A percentile compares a stretch with the other conserved stretches of the same genome.
phyloP scores from a whole-genome alignment of 2,888 invertebrate species.

The Drosophila setosimentum region DNA sequence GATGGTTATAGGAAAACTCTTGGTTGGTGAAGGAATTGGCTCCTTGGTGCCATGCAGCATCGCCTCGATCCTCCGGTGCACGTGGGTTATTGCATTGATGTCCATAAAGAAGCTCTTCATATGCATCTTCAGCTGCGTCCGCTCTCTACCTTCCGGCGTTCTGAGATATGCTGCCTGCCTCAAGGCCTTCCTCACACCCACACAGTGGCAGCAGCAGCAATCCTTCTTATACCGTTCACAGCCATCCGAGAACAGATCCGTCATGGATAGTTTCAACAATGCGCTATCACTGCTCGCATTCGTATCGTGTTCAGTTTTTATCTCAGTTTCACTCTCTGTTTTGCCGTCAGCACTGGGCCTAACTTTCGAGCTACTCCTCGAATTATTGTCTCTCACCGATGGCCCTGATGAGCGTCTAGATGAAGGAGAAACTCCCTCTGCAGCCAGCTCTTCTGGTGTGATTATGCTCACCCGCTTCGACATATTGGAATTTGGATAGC shows the following conservation, averaged over 20 bases:
- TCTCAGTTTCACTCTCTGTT: not conserved
- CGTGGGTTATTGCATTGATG: slow-evolving; percentile 46
- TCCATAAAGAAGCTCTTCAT: slow-evolving; percentile 68
- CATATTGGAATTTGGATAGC: slow-evolving; percentile 40
- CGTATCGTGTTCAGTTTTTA: not conserved
- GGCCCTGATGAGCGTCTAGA: not conserved
- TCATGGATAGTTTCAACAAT: slow-evolving; percentile 3
- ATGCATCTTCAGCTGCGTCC: slow-evolving; percentile 46
- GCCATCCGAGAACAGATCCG: slow-evolving; percentile 37
- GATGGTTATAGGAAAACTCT: slow-evolving; percentile 54
- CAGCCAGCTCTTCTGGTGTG: slow-evolving; percentile 29
- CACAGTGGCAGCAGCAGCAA: slow-evolving; percentile 66
- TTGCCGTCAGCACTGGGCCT: too few species aligned
- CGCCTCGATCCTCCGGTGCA: slow-evolving; percentile 31
- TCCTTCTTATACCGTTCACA: slow-evolving; percentile 44
- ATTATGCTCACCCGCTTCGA: slow-evolving; percentile 57
- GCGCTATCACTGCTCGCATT: not conserved
- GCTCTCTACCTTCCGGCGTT: slow-evolving; percentile 51
- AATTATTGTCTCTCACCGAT: not conserved
- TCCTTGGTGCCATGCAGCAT: slow-evolving; percentile 31
- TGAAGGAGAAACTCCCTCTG: not conserved
- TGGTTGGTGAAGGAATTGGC: slow-evolving; percentile 26
- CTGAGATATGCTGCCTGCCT: slow-evolving; percentile 32
- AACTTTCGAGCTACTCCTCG: not conserved
- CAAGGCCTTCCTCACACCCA: slow-evolving; percentile 42